Percentiles rank a stretch among this genome's conserved stretches.
phyloP scores from a whole-genome alignment of 1,140 invertebrate genomes.

The Penaeus japonicus region DNA sequence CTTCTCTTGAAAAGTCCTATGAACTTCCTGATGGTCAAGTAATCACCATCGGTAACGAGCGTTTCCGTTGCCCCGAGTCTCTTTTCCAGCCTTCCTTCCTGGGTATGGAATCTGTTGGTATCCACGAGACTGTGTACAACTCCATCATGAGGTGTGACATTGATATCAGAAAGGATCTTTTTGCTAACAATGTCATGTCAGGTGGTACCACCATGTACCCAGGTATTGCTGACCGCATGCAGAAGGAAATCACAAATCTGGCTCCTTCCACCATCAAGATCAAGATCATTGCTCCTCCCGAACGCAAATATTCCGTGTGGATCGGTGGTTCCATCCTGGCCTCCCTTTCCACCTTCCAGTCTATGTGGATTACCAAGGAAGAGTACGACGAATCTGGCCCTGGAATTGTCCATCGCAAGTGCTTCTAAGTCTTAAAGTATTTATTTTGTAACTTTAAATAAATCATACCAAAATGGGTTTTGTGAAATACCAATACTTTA shows the following conservation, averaged over 20 bases:
- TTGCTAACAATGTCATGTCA: conserved; percentile 84
- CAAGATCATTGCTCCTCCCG: too few relatives aligned
- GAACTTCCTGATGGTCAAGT: conserved; percentile 88
- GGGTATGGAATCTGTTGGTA: conserved; percentile 83
- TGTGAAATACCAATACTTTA: too few relatives aligned
- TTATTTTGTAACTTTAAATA: too few relatives aligned
- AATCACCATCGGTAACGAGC: conserved; percentile 80
- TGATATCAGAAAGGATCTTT: conserved; percentile 82
- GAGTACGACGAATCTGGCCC: too few relatives aligned
- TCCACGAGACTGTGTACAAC: conserved; percentile 87
- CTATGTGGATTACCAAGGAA: too few relatives aligned
- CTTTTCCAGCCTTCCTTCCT: conserved; percentile 84
- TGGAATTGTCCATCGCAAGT: too few relatives aligned
- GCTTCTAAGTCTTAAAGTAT: too few relatives aligned
- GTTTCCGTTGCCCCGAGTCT: conserved; percentile 86
- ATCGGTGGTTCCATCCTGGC: too few relatives aligned
- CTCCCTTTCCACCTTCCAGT: too few relatives aligned
- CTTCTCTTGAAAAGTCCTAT: conserved; percentile 74
- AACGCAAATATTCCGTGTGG: too few relatives aligned
- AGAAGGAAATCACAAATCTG: conserved; percentile 93
- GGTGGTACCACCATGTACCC: conserved; percentile 85
- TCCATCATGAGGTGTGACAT: conserved; percentile 90
- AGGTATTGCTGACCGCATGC: conserved; percentile 82
- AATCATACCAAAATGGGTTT: too few relatives aligned
- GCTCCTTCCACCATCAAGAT: too few relatives aligned